Evolutionary conservation across 1,140 invertebrate genomes (phyloP).

Genomic region (Drosophila pallidifrons): DNA sequence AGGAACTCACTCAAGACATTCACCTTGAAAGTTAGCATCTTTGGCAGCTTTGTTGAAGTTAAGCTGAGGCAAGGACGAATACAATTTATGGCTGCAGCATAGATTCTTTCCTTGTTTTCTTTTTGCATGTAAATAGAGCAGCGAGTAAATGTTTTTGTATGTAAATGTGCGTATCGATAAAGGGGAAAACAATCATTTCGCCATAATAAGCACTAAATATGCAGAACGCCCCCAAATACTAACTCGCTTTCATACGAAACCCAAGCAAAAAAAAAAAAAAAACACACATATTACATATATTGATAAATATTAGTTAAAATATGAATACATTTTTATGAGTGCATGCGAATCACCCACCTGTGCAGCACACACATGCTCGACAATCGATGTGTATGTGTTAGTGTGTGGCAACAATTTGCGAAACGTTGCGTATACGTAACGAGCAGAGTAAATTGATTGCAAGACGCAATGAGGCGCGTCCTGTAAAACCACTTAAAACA

Average conservation of each 20-base stretch:
- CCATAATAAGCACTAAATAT: constrained; percentile 84
- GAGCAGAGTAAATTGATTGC: constrained; percentile 80
- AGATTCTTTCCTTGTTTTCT: constrained; percentile 2
- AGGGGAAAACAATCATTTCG: constrained; percentile 60
- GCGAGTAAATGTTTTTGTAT: constrained; percentile 21
- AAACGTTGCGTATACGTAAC: constrained; percentile 76
- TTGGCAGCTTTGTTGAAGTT: neutral
- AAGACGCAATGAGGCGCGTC: constrained; percentile 84
- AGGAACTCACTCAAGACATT: neutral
- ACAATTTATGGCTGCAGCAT: constrained; percentile 11
- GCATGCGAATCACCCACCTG: constrained; percentile 40
- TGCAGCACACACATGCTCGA: neutral
- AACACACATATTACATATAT: constrained; percentile 24
- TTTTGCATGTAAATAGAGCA: constrained; percentile 10
- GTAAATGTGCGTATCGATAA: constrained; percentile 32
- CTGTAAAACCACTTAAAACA: constrained; percentile 85
- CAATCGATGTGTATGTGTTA: constrained; percentile 6
- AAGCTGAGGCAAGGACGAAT: neutral
- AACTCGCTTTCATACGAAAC: constrained; percentile 38
- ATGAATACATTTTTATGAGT: constrained; percentile 71
- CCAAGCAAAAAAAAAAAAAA: neutral
- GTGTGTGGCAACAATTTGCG: constrained; percentile 58
- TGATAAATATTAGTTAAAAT: constrained; percentile 83
- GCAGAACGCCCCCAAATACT: constrained; percentile 56
- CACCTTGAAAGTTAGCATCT: neutral